phyloP scores from a whole-genome alignment of 2,113 vertebrate species.

The Seriola aureovittata region DNA sequence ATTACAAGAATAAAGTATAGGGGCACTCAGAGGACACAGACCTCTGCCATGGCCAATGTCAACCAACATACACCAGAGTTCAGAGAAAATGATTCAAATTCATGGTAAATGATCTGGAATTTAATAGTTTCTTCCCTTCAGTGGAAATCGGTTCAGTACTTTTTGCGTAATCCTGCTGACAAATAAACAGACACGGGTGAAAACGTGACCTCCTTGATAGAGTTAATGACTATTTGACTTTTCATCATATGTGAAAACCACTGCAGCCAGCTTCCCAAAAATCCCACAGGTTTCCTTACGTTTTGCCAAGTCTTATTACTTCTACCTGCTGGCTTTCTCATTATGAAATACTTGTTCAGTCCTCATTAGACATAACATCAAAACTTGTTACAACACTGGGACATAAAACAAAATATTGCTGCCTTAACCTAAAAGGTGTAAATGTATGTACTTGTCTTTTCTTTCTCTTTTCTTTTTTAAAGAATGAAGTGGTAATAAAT shows the following conservation, averaged over 20 bases:
- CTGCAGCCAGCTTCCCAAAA: background rate
- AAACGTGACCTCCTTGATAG: no score
- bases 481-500: slow-evolving; percentile 38
- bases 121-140: no score
- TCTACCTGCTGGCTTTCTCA: background rate
- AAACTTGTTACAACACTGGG: slow-evolving; percentile 43
- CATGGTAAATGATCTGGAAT: no score
- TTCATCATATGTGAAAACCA: background rate
- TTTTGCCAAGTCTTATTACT: background rate
- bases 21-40: no score
- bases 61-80: no score
- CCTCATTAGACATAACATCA: background rate
- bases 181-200: no score
- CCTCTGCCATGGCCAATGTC: no score
- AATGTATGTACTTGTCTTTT: slow-evolving; percentile 1
- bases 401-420: slow-evolving; percentile 17
- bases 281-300: no score
- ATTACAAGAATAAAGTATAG: no score
- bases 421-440: slow-evolving; percentile 48
- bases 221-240: background rate
- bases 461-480: slow-evolving; percentile 25
- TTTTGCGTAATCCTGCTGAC: no score
- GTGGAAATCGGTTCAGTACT: no score
- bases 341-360: background rate
- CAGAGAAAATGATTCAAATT: no score